phyloP scores from a whole-genome alignment of 1,140 invertebrate genomes.

The Drosophila suzukii region DNA sequence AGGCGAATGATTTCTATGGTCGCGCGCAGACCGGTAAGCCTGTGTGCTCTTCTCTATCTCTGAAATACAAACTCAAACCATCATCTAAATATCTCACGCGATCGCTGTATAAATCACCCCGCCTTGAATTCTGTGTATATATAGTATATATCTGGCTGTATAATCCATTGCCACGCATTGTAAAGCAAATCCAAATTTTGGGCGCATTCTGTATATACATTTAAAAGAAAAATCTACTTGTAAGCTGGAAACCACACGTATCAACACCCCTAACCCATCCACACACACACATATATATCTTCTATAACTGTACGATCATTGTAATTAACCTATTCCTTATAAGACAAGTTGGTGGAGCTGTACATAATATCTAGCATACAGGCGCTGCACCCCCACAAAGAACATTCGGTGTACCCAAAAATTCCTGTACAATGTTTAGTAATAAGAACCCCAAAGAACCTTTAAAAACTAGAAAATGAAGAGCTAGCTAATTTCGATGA shows the following conservation, averaged over 20 bases:
- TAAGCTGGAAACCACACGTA: constrained; percentile 19
- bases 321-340: constrained; percentile 46
- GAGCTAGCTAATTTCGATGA: constrained; percentile 11
- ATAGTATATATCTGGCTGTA: constrained; percentile 33
- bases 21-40: constrained; percentile 84
- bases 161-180: constrained; percentile 40
- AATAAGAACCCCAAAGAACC: background rate
- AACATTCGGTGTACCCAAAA: constrained; percentile 5
- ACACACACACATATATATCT: constrained; percentile 15
- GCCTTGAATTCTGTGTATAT: constrained; percentile 32
- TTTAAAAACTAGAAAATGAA: background rate
- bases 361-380: constrained; percentile 38
- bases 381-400: constrained; percentile 25
- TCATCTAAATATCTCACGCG: constrained; percentile 40
- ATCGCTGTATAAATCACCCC: constrained; percentile 49
- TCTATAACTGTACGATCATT: constrained; percentile 55
- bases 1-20: constrained; percentile 84
- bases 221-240: constrained; percentile 5
- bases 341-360: constrained; percentile 32
- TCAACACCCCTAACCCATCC: constrained; percentile 35
- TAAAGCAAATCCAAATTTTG: constrained; percentile 41
- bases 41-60: constrained; percentile 62
- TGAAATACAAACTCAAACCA: constrained; percentile 27
- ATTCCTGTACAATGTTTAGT: constrained; percentile 11
- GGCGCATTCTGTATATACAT: constrained; percentile 42